Conservation (phyloP, 2,888 invertebrate genomes). For the Drosophila anceps region DNA sequence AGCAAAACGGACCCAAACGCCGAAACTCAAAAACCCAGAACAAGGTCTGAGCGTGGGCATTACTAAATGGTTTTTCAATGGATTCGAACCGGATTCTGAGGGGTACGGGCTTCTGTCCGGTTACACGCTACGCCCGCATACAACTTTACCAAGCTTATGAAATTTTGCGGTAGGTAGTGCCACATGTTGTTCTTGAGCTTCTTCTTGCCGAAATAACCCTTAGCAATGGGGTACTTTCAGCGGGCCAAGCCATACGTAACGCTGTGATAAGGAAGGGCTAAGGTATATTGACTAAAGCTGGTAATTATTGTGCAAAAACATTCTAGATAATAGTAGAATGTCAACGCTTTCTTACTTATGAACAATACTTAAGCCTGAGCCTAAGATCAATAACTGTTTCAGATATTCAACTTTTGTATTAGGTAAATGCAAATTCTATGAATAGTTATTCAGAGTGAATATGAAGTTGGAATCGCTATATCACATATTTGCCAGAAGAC, state of each 20-base stretch:
- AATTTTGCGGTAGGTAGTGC: slow-evolving; percentile 54
- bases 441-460: too few relatives aligned
- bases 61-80: slow-evolving; percentile 78
- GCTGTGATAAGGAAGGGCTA: neutral
- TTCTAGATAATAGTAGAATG: too few relatives aligned
- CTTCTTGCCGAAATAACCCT: neutral
- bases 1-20: slow-evolving; percentile 29
- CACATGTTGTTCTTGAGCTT: slow-evolving; percentile 28
- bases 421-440: too few relatives aligned
- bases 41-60: slow-evolving; percentile 25
- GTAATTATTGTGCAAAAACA: too few relatives aligned
- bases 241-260: neutral
- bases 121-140: slow-evolving; percentile 45
- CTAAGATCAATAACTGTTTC: too few relatives aligned
- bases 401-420: too few relatives aligned
- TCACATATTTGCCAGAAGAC: too few relatives aligned
- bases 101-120: slow-evolving; percentile 25
- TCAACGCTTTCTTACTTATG: too few relatives aligned
- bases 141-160: slow-evolving; percentile 59
- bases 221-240: neutral
- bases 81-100: slow-evolving; percentile 39
- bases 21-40: slow-evolving; percentile 35
- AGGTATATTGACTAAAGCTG: too few relatives aligned
- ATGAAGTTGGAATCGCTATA: too few relatives aligned
- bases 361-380: too few relatives aligned